Conservation (phyloP, 2,888 invertebrate species). For the Apamea sordens region DNA sequence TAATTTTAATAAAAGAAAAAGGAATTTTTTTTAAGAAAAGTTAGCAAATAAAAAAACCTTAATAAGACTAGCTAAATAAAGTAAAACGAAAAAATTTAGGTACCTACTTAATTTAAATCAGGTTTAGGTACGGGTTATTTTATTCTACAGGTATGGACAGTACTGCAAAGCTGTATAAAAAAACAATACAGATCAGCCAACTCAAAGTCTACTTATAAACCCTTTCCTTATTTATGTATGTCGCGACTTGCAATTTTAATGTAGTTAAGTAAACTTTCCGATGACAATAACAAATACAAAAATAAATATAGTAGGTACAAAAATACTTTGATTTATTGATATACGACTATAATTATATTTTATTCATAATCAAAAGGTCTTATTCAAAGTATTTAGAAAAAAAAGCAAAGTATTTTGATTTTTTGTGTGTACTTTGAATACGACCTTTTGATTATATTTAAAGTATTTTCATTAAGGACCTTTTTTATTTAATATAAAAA, state of each 20-base stretch:
- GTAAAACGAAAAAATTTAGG: background rate
- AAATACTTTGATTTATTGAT: no score
- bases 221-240: background rate
- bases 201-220: no score
- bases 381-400: background rate
- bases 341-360: no score
- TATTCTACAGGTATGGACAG: background rate
- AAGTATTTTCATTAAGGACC: background rate
- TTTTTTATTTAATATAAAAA: no score
- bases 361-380: no score
- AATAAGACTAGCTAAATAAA: background rate
- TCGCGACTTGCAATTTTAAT: background rate
- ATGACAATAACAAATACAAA: background rate
- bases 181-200: no score
- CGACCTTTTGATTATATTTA: no score
- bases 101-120: background rate
- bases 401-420: no score
- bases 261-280: no score
- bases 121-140: background rate
- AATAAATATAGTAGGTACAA: no score
- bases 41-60: background rate
- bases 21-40: background rate
- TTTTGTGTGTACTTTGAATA: no score
- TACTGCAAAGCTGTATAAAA: background rate
- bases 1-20: conserved; percentile 5